Conservation (phyloP, 2,888 invertebrate genomes). For the Stratiomys singularior region DNA sequence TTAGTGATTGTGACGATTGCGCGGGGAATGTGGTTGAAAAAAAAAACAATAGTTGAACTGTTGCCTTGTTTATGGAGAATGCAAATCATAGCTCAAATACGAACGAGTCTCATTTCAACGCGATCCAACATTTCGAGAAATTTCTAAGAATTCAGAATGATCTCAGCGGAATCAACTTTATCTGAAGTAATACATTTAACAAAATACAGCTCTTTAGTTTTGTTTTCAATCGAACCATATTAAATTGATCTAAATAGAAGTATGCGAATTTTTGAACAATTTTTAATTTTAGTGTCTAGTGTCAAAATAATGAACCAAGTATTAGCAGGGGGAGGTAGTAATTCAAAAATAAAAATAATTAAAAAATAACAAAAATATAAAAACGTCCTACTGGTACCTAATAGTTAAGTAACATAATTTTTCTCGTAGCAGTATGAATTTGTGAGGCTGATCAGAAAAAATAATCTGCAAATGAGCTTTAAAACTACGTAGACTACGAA, state of each 20-base stretch:
- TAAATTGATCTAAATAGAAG: background rate
- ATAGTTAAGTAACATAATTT: background rate
- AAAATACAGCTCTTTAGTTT: too few species aligned
- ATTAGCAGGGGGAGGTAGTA: too few species aligned
- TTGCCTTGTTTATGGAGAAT: slow-evolving; percentile 7
- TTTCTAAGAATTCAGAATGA: too few species aligned
- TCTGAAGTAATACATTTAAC: background rate
- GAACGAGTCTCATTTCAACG: background rate
- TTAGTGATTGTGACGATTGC: slow-evolving; percentile 31
- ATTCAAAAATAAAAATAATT: too few species aligned
- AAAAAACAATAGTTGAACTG: background rate
- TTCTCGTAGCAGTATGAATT: too few species aligned
- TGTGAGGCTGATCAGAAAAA: too few species aligned
- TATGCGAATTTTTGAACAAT: slow-evolving; percentile 15
- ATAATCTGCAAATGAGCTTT: too few species aligned
- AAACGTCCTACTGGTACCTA: background rate
- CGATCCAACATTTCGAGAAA: too few species aligned
- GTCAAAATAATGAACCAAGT: too few species aligned
- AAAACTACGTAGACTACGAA: too few species aligned
- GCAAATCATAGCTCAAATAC: background rate
- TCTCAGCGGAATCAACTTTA: background rate
- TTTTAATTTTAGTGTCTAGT: background rate
- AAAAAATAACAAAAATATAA: background rate
- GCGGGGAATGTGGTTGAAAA: background rate
- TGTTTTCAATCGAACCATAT: too few species aligned